Conservation (phyloP, 2,113 vertebrate genomes). For the Cheilinus undulatus region DNA sequence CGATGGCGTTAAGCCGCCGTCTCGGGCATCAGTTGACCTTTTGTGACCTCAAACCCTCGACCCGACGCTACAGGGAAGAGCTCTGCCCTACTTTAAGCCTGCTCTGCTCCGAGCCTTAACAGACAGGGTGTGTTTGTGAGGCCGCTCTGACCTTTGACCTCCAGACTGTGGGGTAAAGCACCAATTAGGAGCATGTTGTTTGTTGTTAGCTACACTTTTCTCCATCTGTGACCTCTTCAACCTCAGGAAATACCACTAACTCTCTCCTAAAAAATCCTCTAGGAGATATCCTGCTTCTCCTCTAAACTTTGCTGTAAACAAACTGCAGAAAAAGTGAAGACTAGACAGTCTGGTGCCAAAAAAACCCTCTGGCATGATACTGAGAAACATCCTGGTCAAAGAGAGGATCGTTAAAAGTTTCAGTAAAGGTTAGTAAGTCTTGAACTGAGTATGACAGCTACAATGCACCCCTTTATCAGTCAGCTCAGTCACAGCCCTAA, state of each 20-base stretch:
- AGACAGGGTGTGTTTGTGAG: too few species aligned
- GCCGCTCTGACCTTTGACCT: neutral
- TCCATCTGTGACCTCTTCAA: neutral
- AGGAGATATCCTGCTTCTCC: neutral
- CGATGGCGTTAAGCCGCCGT: neutral
- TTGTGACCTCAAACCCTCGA: neutral
- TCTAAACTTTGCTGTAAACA: neutral
- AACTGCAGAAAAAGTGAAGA: too few species aligned
- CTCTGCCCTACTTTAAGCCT: neutral
- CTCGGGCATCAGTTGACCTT: slow-evolving; percentile 6
- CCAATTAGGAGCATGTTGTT: slow-evolving; percentile 23
- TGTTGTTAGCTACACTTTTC: slow-evolving; percentile 8
- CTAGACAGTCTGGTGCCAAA: too few species aligned
- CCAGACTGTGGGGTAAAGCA: neutral
- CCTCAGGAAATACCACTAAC: neutral
- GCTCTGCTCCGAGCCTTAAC: neutral
- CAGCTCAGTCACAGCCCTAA: too few species aligned
- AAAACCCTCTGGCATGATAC: too few species aligned
- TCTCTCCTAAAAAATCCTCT: too few species aligned
- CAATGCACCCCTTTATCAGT: too few species aligned
- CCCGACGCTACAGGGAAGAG: neutral
- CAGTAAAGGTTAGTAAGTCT: too few species aligned
- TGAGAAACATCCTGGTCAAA: too few species aligned
- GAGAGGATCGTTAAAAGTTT: too few species aligned
- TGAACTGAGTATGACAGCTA: too few species aligned